A percentile compares a stretch with the other conserved stretches of the same genome.
Evolutionary conservation across 2,888 invertebrate species (phyloP).

Genomic region (Globia sparganii): DNA sequence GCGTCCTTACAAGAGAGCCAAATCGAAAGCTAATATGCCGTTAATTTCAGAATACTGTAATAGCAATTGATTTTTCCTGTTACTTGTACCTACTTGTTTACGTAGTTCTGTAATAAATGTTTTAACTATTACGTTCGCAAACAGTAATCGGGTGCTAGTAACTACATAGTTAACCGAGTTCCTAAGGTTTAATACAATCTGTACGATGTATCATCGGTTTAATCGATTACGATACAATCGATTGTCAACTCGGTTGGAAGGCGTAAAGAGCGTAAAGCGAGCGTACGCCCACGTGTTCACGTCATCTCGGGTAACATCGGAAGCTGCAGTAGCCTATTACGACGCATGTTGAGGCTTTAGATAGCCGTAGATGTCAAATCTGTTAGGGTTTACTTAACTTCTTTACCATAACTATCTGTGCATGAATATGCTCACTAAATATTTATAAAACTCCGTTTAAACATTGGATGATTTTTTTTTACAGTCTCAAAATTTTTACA

Average conservation of each 20-base stretch:
- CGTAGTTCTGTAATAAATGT: not conserved
- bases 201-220: conserved; percentile 41
- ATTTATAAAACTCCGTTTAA: too few species aligned
- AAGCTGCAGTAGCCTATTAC: conserved; percentile 21
- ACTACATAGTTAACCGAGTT: conserved; percentile 18
- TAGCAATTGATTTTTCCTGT: not conserved
- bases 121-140: conserved; percentile 13
- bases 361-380: not conserved
- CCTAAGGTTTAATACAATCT: conserved; percentile 32
- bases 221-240: conserved; percentile 52
- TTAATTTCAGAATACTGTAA: not conserved
- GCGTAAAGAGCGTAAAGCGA: conserved; percentile 37
- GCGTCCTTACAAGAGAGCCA: not conserved
- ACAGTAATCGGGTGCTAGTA: conserved; percentile 17
- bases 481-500: too few species aligned
- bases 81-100: not conserved
- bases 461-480: too few species aligned
- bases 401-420: not conserved
- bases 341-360: not conserved
- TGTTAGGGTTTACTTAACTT: not conserved
- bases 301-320: conserved; percentile 36
- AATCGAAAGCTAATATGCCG: too few species aligned
- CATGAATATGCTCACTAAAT: not conserved
- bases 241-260: conserved; percentile 48
- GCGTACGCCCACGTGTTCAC: conserved; percentile 30